Conservation (phyloP, 1,140 invertebrate genomes). For the Trichonephila inaurata region DNA sequence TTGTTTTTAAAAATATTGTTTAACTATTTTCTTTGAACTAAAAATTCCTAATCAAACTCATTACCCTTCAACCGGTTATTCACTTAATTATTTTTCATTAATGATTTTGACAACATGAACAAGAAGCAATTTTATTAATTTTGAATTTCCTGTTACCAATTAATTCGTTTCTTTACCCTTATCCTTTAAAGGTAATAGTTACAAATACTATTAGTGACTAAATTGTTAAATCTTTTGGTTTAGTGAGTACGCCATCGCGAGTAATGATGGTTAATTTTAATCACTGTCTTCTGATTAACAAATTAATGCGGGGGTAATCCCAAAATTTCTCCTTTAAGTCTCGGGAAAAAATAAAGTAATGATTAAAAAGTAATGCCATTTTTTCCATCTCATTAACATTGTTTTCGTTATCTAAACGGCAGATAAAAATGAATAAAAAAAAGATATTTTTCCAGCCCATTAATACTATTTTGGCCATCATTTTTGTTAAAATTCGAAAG, state of each 20-base stretch:
- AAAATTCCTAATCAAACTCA: too few species aligned
- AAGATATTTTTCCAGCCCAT: neutral
- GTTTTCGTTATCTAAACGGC: conserved; percentile 22
- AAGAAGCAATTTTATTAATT: too few species aligned
- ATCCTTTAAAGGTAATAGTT: too few species aligned
- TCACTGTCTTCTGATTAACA: neutral
- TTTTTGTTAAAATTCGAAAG: neutral
- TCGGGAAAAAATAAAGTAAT: neutral
- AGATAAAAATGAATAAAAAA: conserved; percentile 12
- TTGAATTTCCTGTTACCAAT: too few species aligned
- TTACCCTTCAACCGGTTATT: too few species aligned
- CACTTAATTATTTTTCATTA: too few species aligned
- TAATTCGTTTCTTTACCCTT: too few species aligned
- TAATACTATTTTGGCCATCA: neutral
- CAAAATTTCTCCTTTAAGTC: neutral
- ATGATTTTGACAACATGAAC: too few species aligned
- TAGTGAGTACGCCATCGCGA: neutral
- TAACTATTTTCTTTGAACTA: too few species aligned
- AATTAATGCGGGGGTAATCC: neutral
- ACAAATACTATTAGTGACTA: too few species aligned
- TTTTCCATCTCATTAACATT: conserved; percentile 17
- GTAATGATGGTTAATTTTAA: neutral
- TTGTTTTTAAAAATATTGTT: too few species aligned
- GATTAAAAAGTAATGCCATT: neutral
- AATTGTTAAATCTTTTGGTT: too few species aligned